phyloP scores from a whole-genome alignment of 1,140 invertebrate species.

The Myzus persicae region DNA sequence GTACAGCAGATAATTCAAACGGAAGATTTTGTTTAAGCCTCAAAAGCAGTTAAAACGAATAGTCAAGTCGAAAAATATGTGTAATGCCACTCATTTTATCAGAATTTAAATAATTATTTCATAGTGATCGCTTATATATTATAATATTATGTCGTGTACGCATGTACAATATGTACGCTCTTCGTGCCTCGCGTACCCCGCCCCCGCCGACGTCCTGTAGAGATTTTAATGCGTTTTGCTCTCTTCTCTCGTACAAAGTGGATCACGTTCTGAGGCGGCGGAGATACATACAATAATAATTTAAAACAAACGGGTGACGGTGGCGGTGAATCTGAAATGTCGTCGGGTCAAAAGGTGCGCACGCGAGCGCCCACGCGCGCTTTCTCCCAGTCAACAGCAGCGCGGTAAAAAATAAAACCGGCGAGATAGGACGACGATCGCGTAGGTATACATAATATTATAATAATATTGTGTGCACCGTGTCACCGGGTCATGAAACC shows the following conservation, averaged over 20 bases:
- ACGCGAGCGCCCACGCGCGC: constrained; percentile 52
- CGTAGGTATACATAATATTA: background rate
- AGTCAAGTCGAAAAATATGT: background rate
- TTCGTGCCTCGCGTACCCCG: background rate
- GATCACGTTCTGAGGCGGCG: constrained; percentile 17
- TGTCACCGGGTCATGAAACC: constrained; percentile 29
- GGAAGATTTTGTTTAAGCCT: background rate
- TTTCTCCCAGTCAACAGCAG: constrained; percentile 40
- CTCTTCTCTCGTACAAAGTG: constrained; percentile 26
- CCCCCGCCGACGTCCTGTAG: background rate
- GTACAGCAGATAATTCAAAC: background rate
- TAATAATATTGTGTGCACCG: constrained; percentile 15
- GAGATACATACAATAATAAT: background rate
- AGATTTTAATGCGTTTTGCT: background rate
- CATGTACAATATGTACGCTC: background rate
- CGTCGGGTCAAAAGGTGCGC: constrained; percentile 50
- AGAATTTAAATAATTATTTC: background rate
- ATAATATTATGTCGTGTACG: background rate
- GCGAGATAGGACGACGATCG: background rate
- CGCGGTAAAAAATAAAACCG: background rate
- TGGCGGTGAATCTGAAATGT: constrained; percentile 54
- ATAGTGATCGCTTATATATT: background rate
- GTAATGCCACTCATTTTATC: background rate
- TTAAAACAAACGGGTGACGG: background rate
- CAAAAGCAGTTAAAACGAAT: background rate